Conservation (phyloP, 2,113 vertebrate genomes). For the Pluvianellus socialis region DNA sequence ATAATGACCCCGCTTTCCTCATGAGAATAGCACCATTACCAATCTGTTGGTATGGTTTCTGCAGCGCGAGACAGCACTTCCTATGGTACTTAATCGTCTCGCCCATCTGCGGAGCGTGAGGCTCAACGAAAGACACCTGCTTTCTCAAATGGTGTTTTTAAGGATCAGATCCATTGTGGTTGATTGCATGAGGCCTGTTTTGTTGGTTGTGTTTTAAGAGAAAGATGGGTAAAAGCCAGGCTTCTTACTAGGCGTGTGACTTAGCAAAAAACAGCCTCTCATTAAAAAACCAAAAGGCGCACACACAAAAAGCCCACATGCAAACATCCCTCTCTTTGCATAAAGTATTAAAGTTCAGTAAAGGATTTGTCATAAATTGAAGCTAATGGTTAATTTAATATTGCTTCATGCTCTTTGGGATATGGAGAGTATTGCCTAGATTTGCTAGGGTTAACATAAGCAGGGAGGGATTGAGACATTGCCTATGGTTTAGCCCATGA, state of each 20-base stretch:
- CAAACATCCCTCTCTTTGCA: slow-evolving; percentile 14
- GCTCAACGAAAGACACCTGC: slow-evolving; percentile 71
- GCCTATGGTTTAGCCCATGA: background rate
- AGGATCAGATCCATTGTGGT: slow-evolving; percentile 20
- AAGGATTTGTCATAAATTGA: background rate
- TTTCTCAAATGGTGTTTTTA: slow-evolving; percentile 69
- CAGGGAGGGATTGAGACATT: background rate
- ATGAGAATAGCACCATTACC: slow-evolving; percentile 69
- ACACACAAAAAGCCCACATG: background rate
- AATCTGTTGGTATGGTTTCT: slow-evolving; percentile 65
- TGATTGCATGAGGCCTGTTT: slow-evolving; percentile 4
- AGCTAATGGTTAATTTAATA: background rate
- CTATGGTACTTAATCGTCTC: slow-evolving; percentile 58
- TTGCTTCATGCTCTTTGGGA: background rate
- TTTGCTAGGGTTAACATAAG: background rate
- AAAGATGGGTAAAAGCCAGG: slow-evolving; percentile 1
- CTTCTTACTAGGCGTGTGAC: background rate
- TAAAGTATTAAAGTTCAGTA: background rate
- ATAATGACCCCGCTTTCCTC: slow-evolving; percentile 74
- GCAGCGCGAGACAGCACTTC: slow-evolving; percentile 53
- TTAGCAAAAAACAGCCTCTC: background rate
- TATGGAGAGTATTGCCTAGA: background rate
- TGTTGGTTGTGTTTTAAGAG: background rate
- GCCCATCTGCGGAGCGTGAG: slow-evolving; percentile 67
- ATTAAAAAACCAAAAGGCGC: background rate